These are phyloP conservation scores for Mystacornis crossleyi DNA, from an alignment of 2,113 vertebrate species.

Conservation along the genomic window DNA sequence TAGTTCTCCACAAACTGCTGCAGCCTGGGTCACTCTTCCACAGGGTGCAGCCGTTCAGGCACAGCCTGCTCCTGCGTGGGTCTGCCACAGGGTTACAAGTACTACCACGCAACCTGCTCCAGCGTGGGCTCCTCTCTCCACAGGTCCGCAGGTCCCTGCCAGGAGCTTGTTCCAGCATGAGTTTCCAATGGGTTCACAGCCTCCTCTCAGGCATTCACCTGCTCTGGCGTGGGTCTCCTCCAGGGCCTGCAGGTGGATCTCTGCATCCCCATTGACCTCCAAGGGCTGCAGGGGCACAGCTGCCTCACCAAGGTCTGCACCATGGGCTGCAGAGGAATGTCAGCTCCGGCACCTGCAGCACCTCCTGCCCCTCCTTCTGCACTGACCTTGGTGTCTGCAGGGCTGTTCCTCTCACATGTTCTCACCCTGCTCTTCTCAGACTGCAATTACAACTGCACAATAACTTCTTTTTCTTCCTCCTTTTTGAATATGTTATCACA, in stretches of 20 bases:
- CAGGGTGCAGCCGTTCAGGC: accelerated
- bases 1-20: background rate
- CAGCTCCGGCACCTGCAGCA: accelerated
- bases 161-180: accelerated
- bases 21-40: accelerated
- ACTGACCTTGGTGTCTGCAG: background rate
- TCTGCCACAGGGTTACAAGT: accelerated
- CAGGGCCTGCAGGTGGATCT: accelerated
- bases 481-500: background rate
- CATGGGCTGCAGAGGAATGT: accelerated
- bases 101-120: background rate
- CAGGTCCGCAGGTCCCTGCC: accelerated
- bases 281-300: background rate
- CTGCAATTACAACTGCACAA: background rate
- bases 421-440: background rate
- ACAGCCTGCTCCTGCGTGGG: accelerated
- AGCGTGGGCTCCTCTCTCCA: background rate
- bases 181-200: accelerated
- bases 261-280: accelerated
- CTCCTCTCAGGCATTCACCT: background rate
- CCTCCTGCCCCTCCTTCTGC: background rate
- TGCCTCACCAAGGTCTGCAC: background rate
- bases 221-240: background rate
- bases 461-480: background rate
- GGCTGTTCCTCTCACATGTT: background rate